Evolutionary conservation across 2,888 invertebrate species (phyloP).

Genomic region (Heliconius charithonia): DNA sequence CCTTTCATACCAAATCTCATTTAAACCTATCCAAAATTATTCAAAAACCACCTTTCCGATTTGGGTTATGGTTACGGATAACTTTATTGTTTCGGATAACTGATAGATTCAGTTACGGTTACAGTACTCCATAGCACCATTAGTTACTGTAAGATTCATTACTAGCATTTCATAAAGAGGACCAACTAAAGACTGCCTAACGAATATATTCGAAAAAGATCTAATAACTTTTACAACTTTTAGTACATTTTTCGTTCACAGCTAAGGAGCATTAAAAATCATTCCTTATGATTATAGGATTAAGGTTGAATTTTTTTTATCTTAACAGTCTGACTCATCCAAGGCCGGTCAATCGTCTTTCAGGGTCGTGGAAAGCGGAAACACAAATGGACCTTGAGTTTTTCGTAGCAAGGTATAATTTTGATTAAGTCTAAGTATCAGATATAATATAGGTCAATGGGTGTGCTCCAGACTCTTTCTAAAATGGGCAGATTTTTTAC

Average conservation of each 20-base stretch:
- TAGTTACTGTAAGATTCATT: too few species aligned
- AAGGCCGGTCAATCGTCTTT: conserved; percentile 32
- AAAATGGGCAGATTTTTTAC: neutral
- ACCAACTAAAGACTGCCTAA: neutral
- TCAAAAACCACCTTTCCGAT: too few species aligned
- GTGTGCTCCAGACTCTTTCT: neutral
- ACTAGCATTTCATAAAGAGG: neutral
- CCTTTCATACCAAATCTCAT: too few species aligned
- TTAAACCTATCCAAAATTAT: too few species aligned
- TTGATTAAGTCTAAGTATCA: neutral
- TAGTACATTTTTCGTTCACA: neutral
- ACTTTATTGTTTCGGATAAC: too few species aligned
- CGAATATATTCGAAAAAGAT: neutral
- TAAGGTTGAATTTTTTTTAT: conserved; percentile 5
- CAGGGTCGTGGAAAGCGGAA: conserved; percentile 29
- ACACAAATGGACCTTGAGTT: conserved; percentile 21
- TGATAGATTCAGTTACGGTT: too few species aligned
- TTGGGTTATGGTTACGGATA: too few species aligned
- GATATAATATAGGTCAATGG: conserved; percentile 23
- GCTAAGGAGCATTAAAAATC: neutral
- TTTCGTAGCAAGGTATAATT: conserved; percentile 6
- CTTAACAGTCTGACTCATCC: conserved; percentile 33
- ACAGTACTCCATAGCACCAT: too few species aligned
- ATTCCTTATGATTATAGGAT: neutral
- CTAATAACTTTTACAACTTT: neutral